Percentiles rank a stretch among this genome's conserved stretches.
These are phyloP conservation scores for Varanus salvator DNA, from an alignment of 2,113 vertebrate species.

Conservation along the genomic window DNA sequence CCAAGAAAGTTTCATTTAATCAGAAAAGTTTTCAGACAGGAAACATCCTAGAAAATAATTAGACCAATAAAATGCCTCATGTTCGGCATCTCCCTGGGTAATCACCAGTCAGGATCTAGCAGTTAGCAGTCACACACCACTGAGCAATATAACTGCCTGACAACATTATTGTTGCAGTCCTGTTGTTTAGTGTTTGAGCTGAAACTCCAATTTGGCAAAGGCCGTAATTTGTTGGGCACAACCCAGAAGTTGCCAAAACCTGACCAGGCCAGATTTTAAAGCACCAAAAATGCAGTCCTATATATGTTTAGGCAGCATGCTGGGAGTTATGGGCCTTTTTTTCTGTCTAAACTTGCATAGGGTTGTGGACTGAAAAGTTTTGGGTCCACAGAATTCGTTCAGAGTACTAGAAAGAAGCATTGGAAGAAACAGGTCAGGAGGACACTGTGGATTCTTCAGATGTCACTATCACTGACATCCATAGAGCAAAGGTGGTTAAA, in stretches of 20 bases:
- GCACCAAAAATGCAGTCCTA: no score
- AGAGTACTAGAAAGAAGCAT: not conserved
- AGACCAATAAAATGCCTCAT: not conserved
- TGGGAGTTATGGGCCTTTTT: no score
- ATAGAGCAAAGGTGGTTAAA: not conserved
- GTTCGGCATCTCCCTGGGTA: not conserved
- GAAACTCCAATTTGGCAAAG: not conserved
- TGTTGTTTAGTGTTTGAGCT: not conserved
- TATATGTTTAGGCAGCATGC: no score
- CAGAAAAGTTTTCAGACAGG: not conserved
- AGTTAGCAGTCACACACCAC: not conserved
- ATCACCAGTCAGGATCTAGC: not conserved
- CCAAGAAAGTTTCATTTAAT: not conserved
- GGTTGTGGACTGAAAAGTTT: no score
- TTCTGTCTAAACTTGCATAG: no score
- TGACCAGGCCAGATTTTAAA: not conserved
- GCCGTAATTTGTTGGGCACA: not conserved
- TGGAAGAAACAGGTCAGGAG: not conserved
- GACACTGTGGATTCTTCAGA: not conserved
- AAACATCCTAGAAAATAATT: not conserved
- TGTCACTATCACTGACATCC: not conserved
- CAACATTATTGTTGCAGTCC: not conserved
- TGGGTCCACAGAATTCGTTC: not conserved
- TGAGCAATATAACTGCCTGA: not conserved
- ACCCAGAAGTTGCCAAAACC: not conserved